These are phyloP conservation scores for Melanocharis versteri DNA, from an alignment of 2,113 vertebrate genomes.

Conservation along the genomic window DNA sequence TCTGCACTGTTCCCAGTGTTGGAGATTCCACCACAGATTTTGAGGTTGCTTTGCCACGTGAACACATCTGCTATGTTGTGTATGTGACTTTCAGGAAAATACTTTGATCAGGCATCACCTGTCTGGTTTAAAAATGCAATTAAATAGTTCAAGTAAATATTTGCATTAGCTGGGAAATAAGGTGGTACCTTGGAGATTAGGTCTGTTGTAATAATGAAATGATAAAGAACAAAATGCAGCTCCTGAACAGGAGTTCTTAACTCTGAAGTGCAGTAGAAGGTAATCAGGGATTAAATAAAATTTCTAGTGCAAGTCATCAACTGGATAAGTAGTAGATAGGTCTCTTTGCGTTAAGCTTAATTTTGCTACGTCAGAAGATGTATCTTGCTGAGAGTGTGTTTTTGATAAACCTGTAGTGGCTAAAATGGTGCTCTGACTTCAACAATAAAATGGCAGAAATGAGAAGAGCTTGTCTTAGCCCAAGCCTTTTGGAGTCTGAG, in stretches of 20 bases:
- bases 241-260: background rate
- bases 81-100: background rate
- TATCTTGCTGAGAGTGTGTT: background rate
- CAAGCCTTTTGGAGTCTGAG: background rate
- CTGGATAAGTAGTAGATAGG: background rate
- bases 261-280: background rate
- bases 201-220: conserved; percentile 32
- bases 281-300: background rate
- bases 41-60: background rate
- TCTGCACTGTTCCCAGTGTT: background rate
- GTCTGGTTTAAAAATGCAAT: conserved; percentile 30
- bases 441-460: background rate
- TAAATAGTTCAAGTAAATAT: conserved; percentile 51
- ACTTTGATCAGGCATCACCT: conserved; percentile 32
- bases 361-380: background rate
- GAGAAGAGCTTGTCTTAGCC: background rate
- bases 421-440: background rate
- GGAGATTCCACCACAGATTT: background rate
- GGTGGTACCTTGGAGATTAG: conserved; percentile 7
- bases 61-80: background rate
- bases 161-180: conserved; percentile 33
- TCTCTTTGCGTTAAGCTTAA: background rate
- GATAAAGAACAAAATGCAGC: background rate
- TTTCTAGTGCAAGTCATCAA: background rate
- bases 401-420: background rate